A percentile compares a stretch with the other conserved stretches of the same genome.
Evolutionary conservation across 2,888 invertebrate genomes (phyloP).

Genomic region (Xestia sexstrigata): DNA sequence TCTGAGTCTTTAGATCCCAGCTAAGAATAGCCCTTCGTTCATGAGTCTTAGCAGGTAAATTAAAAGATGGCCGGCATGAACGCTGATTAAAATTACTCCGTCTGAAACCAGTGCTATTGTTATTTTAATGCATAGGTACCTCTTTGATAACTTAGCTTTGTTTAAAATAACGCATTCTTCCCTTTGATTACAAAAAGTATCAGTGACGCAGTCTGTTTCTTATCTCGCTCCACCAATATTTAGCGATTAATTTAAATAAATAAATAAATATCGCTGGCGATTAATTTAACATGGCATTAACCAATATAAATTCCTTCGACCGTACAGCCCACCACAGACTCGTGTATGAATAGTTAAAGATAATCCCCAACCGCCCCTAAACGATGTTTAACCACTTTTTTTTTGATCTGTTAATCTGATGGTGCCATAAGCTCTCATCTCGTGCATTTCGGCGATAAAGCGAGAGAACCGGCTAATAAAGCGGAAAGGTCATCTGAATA

Average conservation of each 20-base stretch:
- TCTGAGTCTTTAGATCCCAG: constrained; percentile 11
- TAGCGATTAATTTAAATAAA: constrained; percentile 8
- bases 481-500: constrained; percentile 57
- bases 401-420: constrained; percentile 36
- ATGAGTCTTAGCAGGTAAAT: constrained; percentile 27
- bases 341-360: constrained; percentile 43
- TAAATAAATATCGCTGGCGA: no score
- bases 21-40: constrained; percentile 1
- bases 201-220: neutral
- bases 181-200: neutral
- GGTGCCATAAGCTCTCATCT: constrained; percentile 23
- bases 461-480: constrained; percentile 35
- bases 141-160: neutral
- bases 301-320: neutral
- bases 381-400: constrained; percentile 34
- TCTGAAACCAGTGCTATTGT: constrained; percentile 6
- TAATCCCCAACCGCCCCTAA: constrained; percentile 31
- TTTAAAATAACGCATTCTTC: neutral
- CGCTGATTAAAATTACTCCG: constrained; percentile 14
- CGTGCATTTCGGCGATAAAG: constrained; percentile 45
- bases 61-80: constrained; percentile 14
- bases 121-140: neutral
- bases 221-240: neutral
- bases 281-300: constrained; percentile 1
- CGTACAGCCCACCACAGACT: neutral